Conservation (phyloP, 2,797 vertebrate genomes). For the Phylloscopus collybita region DNA sequence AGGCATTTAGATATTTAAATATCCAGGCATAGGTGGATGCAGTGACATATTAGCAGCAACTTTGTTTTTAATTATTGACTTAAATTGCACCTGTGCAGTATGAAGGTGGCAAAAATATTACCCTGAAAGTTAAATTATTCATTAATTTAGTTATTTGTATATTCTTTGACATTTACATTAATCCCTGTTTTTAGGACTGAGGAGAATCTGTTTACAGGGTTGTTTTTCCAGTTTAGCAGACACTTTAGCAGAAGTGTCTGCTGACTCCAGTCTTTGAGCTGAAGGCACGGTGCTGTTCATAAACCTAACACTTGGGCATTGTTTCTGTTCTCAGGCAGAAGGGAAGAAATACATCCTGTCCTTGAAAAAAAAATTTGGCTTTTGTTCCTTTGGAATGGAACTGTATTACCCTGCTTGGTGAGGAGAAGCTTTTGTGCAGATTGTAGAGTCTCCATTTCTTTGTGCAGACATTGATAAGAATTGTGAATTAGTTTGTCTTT, state of each 20-base stretch:
- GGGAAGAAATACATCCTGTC: not conserved
- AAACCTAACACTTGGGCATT: not conserved
- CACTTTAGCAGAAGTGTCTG: not conserved
- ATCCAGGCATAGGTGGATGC: not conserved
- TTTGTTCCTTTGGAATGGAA: not conserved
- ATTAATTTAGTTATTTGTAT: not conserved
- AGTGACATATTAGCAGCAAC: not conserved
- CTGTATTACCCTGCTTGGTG: not conserved
- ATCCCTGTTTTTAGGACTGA: not conserved
- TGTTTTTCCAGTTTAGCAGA: not conserved
- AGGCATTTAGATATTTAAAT: not conserved
- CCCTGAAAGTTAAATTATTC: not conserved
- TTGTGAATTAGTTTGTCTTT: conserved; percentile 9
- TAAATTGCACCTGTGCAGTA: not conserved
- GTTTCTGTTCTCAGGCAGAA: not conserved
- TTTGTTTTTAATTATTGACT: not conserved
- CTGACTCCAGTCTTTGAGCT: not conserved
- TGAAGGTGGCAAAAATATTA: not conserved
- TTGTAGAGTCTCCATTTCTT: not conserved
- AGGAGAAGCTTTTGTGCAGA: not conserved
- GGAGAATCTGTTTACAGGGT: not conserved
- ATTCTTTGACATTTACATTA: not conserved
- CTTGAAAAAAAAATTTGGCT: not conserved
- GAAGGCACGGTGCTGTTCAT: not conserved
- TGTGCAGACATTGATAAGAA: not conserved